A percentile compares a stretch with the other conserved stretches of the same genome.
Conservation (phyloP, 2,113 vertebrate species). For the Calyptommatus sinebrachiatus region DNA sequence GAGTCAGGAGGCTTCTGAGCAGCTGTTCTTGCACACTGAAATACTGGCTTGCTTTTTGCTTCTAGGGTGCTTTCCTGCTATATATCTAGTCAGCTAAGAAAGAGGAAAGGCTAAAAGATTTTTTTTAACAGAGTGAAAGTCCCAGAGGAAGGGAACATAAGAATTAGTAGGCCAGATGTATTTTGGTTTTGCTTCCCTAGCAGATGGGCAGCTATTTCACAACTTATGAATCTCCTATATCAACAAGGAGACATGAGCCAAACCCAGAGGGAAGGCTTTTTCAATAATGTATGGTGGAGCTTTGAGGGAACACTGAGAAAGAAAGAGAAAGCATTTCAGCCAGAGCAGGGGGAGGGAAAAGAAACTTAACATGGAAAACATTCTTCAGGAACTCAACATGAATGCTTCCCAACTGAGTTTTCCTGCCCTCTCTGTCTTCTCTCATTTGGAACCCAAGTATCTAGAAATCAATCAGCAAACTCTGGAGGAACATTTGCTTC, state of each 20-base stretch:
- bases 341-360: not conserved
- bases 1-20: too few relatives aligned
- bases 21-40: too few relatives aligned
- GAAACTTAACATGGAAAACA: not conserved
- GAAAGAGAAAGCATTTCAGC: not conserved
- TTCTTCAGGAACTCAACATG: not conserved
- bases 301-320: not conserved
- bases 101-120: too few relatives aligned
- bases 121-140: not conserved
- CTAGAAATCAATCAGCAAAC: conserved; percentile 25
- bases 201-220: conserved; percentile 43
- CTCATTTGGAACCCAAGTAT: not conserved
- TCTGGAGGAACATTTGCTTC: not conserved
- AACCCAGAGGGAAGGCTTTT: conserved; percentile 23
- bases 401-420: not conserved
- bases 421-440: not conserved
- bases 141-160: not conserved
- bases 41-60: too few relatives aligned
- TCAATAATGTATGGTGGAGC: conserved; percentile 19
- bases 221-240: conserved; percentile 19
- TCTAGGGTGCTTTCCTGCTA: too few relatives aligned
- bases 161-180: conserved; percentile 21
- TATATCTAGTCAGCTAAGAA: too few relatives aligned
- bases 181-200: conserved; percentile 37
- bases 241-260: conserved; percentile 20